Conservation (phyloP, 2,113 vertebrate species). For the Lepisosteus osseus region DNA sequence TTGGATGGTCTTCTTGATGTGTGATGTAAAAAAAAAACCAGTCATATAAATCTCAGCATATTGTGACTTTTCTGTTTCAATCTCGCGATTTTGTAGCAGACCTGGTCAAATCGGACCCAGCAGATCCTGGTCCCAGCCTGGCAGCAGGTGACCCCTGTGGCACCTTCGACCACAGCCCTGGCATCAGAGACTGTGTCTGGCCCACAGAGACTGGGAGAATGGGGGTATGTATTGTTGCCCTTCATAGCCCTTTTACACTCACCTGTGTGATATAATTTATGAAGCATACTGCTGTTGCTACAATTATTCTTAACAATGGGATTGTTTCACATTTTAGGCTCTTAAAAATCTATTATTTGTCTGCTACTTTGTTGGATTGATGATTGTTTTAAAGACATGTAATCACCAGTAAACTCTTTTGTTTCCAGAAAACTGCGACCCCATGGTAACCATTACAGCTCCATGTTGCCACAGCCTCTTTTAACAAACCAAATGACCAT, state of each 20-base stretch:
- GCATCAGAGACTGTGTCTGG: slow-evolving; percentile 85
- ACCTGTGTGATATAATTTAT: no score
- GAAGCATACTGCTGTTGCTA: no score
- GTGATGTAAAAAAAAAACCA: no score
- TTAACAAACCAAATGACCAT: slow-evolving; percentile 93
- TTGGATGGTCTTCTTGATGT: no score
- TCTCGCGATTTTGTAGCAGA: slow-evolving; percentile 50
- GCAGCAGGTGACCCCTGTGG: slow-evolving; percentile 85
- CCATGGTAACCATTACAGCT: slow-evolving; percentile 89
- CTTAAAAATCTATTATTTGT: no score
- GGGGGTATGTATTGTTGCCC: slow-evolving; percentile 75
- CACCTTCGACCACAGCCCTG: slow-evolving; percentile 76
- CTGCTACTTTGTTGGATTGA: no score
- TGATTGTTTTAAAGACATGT: no score
- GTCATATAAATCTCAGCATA: no score
- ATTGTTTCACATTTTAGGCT: no score
- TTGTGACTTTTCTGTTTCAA: no score
- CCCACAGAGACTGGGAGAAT: slow-evolving; percentile 90
- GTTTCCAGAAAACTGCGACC: slow-evolving; percentile 85
- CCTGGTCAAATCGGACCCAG: slow-evolving; percentile 88
- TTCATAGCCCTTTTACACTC: no score
- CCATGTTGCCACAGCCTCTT: slow-evolving; percentile 88
- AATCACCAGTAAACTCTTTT: slow-evolving; percentile 17
- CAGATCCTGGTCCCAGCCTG: slow-evolving; percentile 91
- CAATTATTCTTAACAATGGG: no score